These are phyloP conservation scores for Alectura lathami DNA, from an alignment of 2,113 vertebrate genomes.

Conservation along the genomic window DNA sequence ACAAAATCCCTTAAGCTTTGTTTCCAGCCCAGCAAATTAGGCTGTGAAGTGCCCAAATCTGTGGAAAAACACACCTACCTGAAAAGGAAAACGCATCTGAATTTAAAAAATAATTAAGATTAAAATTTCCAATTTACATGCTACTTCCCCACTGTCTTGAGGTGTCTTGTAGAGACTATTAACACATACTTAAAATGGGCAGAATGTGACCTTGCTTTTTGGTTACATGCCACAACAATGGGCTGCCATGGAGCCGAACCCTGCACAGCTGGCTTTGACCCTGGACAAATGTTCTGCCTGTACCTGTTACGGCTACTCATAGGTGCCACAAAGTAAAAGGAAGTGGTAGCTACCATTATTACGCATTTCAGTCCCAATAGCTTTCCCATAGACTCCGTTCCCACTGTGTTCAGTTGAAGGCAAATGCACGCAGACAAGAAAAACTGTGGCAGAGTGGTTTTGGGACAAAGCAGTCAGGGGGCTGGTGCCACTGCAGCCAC, in stretches of 20 bases:
- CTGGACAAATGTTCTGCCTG: background rate
- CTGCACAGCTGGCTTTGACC: background rate
- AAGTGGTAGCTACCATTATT: background rate
- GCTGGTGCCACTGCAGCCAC: background rate
- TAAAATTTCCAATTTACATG: background rate
- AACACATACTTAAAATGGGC: background rate
- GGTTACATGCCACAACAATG: background rate
- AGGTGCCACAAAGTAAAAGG: background rate
- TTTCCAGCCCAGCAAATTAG: background rate
- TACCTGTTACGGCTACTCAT: background rate
- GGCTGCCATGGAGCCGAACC: background rate
- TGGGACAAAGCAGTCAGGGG: too few relatives aligned
- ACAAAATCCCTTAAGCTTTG: background rate
- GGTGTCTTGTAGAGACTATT: background rate
- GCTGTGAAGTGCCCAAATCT: background rate
- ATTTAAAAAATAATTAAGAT: background rate
- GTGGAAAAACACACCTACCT: background rate
- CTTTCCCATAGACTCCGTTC: background rate
- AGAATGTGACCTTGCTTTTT: background rate
- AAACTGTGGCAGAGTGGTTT: background rate
- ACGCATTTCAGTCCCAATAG: background rate
- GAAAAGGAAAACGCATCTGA: background rate
- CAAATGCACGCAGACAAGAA: background rate
- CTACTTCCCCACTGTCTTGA: background rate
- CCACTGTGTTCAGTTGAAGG: background rate